Evolutionary conservation across 2,113 vertebrate species (phyloP).

Genomic region (Bufo gargarizans): DNA sequence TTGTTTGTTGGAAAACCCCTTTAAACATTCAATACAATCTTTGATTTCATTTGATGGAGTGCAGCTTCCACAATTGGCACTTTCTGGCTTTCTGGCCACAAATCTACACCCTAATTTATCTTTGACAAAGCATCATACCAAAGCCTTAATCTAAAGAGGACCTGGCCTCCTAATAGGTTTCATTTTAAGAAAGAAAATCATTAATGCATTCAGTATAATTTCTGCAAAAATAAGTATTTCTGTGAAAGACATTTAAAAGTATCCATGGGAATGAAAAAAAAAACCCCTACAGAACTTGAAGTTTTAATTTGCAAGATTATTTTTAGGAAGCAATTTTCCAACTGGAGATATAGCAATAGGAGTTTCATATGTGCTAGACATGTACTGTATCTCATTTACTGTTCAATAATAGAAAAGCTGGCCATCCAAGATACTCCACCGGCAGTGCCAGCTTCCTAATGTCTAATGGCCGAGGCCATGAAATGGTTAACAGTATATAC

Average conservation of each 20-base stretch:
- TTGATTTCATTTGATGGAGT: too few relatives aligned
- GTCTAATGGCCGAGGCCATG: background rate
- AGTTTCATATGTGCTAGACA: background rate
- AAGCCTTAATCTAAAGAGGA: background rate
- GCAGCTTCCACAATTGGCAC: too few relatives aligned
- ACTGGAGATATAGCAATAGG: conserved; percentile 7
- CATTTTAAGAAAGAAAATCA: background rate
- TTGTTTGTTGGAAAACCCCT: too few relatives aligned
- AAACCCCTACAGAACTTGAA: background rate
- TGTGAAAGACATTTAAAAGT: background rate
- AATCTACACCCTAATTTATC: too few relatives aligned
- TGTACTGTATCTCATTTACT: background rate
- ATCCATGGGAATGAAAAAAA: background rate
- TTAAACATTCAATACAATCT: too few relatives aligned
- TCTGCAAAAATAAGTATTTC: background rate
- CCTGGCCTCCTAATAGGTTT: background rate
- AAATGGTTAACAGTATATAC: conserved; percentile 37
- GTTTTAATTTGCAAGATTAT: conserved; percentile 15
- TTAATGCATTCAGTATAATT: background rate
- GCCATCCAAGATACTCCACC: background rate
- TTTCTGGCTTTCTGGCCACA: too few relatives aligned
- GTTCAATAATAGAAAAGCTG: background rate
- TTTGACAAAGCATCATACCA: too few relatives aligned
- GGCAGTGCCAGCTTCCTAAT: background rate
- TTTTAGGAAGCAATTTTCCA: conserved; percentile 26